Evolutionary conservation across 2,113 vertebrate species (phyloP).

Genomic region (Zosterops lateralis): DNA sequence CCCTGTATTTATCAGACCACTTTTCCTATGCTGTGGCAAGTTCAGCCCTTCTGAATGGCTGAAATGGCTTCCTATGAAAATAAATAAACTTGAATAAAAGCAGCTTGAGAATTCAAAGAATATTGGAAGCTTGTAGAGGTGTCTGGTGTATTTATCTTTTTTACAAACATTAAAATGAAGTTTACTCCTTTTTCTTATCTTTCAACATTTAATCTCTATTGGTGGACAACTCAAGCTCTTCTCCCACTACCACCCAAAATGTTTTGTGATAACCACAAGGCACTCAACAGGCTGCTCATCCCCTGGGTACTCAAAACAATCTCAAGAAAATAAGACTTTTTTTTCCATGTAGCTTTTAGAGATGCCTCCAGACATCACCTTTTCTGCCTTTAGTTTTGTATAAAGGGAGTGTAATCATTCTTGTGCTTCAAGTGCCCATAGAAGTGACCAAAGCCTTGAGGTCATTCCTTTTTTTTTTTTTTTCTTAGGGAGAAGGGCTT

Average conservation of each 20-base stretch:
- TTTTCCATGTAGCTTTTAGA: not conserved
- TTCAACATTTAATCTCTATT: not conserved
- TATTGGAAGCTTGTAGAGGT: not conserved
- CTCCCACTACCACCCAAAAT: not conserved
- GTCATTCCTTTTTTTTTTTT: not conserved
- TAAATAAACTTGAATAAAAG: not conserved
- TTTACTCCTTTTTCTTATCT: not conserved
- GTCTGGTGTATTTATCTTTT: not conserved
- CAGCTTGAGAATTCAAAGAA: not conserved
- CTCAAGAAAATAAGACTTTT: not conserved
- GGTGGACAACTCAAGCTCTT: not conserved
- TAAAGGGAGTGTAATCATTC: not conserved
- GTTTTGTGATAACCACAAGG: not conserved
- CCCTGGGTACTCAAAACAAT: not conserved
- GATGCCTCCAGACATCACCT: not conserved
- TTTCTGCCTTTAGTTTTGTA: not conserved
- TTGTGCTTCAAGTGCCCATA: not conserved
- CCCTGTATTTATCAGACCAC: not conserved
- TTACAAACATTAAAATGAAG: not conserved
- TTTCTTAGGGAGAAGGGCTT: rapidly evolving
- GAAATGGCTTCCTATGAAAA: not conserved
- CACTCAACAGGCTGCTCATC: not conserved
- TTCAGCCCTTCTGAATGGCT: not conserved
- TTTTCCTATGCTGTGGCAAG: not conserved
- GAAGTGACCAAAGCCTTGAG: not conserved